Percentiles rank a stretch among this genome's conserved stretches.
These are phyloP conservation scores for Pogonophryne albipinna DNA, from an alignment of 2,797 vertebrate genomes.

Conservation along the genomic window DNA sequence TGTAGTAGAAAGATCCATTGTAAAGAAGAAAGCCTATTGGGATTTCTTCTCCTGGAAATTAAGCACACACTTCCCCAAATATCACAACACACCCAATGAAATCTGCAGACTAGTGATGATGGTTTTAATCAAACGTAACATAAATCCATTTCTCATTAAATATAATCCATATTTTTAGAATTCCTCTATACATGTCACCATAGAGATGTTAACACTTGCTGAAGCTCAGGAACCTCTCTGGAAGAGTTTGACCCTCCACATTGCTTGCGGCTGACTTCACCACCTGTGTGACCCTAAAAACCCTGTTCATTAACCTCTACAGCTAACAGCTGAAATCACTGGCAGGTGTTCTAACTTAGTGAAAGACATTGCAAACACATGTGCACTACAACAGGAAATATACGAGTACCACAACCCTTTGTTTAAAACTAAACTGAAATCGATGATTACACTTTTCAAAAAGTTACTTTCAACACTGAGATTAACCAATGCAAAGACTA, in stretches of 20 bases:
- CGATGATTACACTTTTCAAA: background rate
- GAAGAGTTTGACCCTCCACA: constrained; percentile 17
- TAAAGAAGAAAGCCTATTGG: background rate
- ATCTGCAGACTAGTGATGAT: background rate
- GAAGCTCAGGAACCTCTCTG: background rate
- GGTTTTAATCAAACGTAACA: background rate
- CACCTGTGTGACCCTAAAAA: constrained; percentile 70
- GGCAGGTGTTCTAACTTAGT: constrained; percentile 66
- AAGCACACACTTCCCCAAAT: background rate
- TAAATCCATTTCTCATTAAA: background rate
- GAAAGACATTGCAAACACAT: constrained; percentile 14
- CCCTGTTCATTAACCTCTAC: constrained; percentile 40
- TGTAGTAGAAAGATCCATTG: background rate
- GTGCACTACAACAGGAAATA: background rate
- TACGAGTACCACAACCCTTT: background rate
- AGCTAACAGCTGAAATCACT: constrained; percentile 51
- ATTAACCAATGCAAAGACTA: background rate
- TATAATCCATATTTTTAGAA: background rate
- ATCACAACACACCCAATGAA: background rate
- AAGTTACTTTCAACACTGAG: background rate
- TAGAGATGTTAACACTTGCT: constrained; percentile 11
- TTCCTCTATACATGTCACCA: background rate
- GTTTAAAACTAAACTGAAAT: background rate
- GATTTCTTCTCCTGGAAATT: background rate
- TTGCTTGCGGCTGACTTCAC: constrained; percentile 34